Evolutionary conservation across 2,888 invertebrate genomes (phyloP).

Genomic region (Diabrotica balteata): DNA sequence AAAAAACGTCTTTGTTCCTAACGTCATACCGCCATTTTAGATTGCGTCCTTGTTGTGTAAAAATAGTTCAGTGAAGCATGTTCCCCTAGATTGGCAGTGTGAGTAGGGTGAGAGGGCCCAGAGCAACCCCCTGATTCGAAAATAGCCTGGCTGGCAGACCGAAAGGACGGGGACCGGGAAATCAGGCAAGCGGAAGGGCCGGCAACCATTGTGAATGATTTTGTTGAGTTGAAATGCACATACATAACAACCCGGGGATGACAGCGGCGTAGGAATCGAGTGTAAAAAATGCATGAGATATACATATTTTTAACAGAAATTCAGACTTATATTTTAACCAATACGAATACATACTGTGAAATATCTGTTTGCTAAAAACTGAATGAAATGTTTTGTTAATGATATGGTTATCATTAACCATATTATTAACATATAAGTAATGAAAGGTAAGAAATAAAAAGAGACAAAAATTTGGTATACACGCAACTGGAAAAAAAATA

Average conservation of each 20-base stretch:
- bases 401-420: no score
- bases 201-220: slow-evolving; percentile 47
- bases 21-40: slow-evolving; percentile 58
- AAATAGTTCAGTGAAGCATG: slow-evolving; percentile 60
- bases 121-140: slow-evolving; percentile 41
- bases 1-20: slow-evolving; percentile 54
- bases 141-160: slow-evolving; percentile 51
- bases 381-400: no score
- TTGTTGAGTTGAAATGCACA: slow-evolving; percentile 44
- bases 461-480: no score
- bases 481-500: no score
- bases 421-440: no score
- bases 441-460: no score
- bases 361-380: no score
- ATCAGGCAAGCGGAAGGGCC: slow-evolving; percentile 54
- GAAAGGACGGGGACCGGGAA: slow-evolving; percentile 45
- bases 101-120: slow-evolving; percentile 50
- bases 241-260: slow-evolving; percentile 33
- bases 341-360: not conserved
- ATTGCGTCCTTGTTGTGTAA: slow-evolving; percentile 57
- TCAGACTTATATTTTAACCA: slow-evolving; percentile 2
- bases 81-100: slow-evolving; percentile 57
- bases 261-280: slow-evolving; percentile 17
- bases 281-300: no score
- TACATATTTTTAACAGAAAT: no score